Base-by-base conservation (phyloP, 2,888 invertebrate genomes). In the Calephelis perditalis region DNA sequence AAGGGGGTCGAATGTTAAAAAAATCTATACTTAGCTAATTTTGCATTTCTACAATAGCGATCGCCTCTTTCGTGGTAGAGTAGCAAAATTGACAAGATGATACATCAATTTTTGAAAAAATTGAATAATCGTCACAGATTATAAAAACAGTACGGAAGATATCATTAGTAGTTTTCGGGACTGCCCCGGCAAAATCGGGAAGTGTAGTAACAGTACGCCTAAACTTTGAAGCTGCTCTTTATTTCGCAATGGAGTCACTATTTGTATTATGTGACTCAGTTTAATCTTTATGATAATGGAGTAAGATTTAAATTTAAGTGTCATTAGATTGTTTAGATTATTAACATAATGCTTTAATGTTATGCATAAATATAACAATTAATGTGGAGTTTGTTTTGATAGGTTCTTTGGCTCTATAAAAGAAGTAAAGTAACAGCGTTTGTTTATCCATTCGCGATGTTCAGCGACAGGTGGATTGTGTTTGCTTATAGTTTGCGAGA, bases 391-490 rank as follows among this genome's bases (percentile, higher is more conserved):
- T 72, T 70, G 72, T 73, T 72, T 70, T 72, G 69, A 70, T 73
- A 71, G 68, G 68, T 63, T 61, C 62, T 56, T 58, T 58, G 58
- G 61, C 70, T 69, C 67, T 73, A 63, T 73, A 71, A 73, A 73
- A 70, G 66, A 64, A 65, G 63, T 68, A 26, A 26, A 26, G 63
- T 62, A 64, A 58, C 57, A 59, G 57, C 57, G 62, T 63, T 58
- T 67, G 64, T 69, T 68, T 68, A 71, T 63, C 61, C 67, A 65
- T 77, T 78, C 75, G 78, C 78, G 74, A 76, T 74, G 77, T 76
- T 64, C 58, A 79, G 74, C 75, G 79, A 78, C 83, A 83, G 81
- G 79, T 83, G 79, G 71, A 68, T 66, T 68, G 65, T 75, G 76
- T 75, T 76, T 74, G 72, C 68, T 68, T 61, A 70, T 69, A 74